Evolutionary conservation across 2,888 invertebrate species (phyloP).

Genomic region (Pterostichus niger): DNA sequence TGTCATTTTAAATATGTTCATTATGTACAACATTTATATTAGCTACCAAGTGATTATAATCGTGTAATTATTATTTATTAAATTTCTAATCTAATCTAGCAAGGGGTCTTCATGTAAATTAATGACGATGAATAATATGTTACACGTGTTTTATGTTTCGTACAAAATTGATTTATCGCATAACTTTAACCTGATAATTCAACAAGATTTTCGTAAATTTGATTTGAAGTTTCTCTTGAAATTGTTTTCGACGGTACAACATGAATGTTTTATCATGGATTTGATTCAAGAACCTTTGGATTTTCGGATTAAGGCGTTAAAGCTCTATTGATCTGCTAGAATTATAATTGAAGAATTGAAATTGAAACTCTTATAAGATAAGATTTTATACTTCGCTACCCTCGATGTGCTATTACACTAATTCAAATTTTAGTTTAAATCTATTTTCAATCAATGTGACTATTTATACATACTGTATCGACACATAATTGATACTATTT

Average conservation of each 20-base stretch:
- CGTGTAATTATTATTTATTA: slow-evolving; percentile 5
- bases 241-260: slow-evolving; percentile 24
- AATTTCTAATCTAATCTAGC: background rate
- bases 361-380: background rate
- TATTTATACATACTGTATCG: too few species aligned
- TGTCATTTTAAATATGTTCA: background rate
- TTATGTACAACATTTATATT: background rate
- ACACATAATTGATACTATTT: too few species aligned
- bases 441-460: too few species aligned
- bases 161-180: slow-evolving; percentile 15
- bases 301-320: slow-evolving; percentile 28
- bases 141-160: background rate
- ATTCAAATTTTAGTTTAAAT: background rate
- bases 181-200: slow-evolving; percentile 8
- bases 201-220: slow-evolving; percentile 14
- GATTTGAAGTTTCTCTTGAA: slow-evolving; percentile 26
- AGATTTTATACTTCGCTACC: background rate
- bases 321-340: slow-evolving; percentile 2
- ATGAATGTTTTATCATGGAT: slow-evolving; percentile 4
- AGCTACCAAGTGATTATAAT: background rate
- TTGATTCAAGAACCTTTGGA: slow-evolving; percentile 7
- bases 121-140: background rate
- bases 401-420: background rate
- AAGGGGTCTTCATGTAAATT: background rate
- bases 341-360: slow-evolving; percentile 13